A percentile compares a stretch with the other conserved stretches of the same genome.
These are phyloP conservation scores for Phthorimaea operculella DNA, from an alignment of 1,140 invertebrate genomes.

Conservation along the genomic window DNA sequence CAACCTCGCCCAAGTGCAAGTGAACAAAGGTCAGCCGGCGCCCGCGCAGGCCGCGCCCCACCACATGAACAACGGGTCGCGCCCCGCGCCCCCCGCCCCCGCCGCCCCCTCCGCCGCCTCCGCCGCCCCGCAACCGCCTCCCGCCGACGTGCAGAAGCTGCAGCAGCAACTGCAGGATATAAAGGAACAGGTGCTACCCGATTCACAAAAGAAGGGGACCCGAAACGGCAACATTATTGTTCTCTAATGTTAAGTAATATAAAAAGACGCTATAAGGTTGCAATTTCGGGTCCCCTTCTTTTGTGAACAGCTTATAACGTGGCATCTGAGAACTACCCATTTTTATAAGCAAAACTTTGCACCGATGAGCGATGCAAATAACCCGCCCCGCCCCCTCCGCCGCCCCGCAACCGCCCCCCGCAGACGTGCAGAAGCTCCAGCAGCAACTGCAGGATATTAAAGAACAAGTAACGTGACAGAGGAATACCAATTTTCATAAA, in stretches of 20 bases:
- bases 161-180: conserved; percentile 97
- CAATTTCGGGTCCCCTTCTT: no score
- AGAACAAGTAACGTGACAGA: conserved; percentile 83
- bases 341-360: no score
- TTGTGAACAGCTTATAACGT: no score
- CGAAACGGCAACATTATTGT: no score
- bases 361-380: conserved; percentile 48
- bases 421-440: conserved; percentile 92
- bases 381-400: conserved; percentile 23
- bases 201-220: no score
- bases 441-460: conserved; percentile 98
- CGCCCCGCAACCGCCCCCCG: conserved; percentile 16
- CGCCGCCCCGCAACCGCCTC: conserved; percentile 12
- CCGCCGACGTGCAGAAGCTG: conserved; percentile 87
- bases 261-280: no score
- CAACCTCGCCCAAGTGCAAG: conserved; percentile 56
- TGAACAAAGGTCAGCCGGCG: conserved; percentile 58
- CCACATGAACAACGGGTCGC: conserved; percentile 87
- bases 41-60: conserved; percentile 41
- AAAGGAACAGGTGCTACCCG: conserved; percentile 98
- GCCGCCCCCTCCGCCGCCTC: conserved; percentile 20
- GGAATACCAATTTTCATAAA: no score
- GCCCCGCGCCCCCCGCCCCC: conserved; percentile 59
- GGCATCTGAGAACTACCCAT: conserved; percentile 1
- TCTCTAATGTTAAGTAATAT: no score